phyloP scores from a whole-genome alignment of 1,140 invertebrate genomes.

The Apocrypta bakeri region DNA sequence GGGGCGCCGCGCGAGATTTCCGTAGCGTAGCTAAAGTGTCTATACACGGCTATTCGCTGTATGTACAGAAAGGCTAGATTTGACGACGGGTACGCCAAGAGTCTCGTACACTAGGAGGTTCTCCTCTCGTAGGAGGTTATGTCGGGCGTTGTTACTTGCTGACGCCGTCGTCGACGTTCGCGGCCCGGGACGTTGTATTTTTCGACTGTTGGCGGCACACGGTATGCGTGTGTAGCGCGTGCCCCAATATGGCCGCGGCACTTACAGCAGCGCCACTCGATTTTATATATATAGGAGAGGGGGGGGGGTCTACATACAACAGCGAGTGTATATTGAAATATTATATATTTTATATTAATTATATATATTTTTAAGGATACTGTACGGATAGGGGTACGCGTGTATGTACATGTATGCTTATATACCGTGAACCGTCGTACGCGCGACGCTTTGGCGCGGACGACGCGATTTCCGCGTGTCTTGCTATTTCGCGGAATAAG shows the following conservation, averaged over 20 bases:
- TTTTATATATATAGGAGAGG: too few relatives aligned
- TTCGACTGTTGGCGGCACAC: conserved; percentile 1
- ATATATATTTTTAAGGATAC: too few relatives aligned
- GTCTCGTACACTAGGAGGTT: background rate
- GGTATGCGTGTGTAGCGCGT: background rate
- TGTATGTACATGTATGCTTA: too few relatives aligned
- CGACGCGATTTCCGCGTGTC: too few relatives aligned
- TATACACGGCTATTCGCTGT: too few relatives aligned
- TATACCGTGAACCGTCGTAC: too few relatives aligned
- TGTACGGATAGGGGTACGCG: too few relatives aligned
- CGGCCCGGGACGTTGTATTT: background rate
- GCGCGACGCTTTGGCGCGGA: too few relatives aligned
- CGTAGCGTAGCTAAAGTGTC: too few relatives aligned
- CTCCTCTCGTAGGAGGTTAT: background rate
- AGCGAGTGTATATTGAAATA: background rate
- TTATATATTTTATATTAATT: background rate
- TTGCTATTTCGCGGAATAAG: too few relatives aligned
- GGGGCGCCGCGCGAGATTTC: background rate
- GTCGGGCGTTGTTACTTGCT: background rate
- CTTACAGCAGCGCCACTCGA: background rate
- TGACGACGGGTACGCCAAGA: background rate
- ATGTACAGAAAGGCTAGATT: background rate
- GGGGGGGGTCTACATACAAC: background rate
- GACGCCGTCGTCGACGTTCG: background rate
- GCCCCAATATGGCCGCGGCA: background rate